phyloP scores from a whole-genome alignment of 2,888 invertebrate species.

The Nipponacmea schrenckii region DNA sequence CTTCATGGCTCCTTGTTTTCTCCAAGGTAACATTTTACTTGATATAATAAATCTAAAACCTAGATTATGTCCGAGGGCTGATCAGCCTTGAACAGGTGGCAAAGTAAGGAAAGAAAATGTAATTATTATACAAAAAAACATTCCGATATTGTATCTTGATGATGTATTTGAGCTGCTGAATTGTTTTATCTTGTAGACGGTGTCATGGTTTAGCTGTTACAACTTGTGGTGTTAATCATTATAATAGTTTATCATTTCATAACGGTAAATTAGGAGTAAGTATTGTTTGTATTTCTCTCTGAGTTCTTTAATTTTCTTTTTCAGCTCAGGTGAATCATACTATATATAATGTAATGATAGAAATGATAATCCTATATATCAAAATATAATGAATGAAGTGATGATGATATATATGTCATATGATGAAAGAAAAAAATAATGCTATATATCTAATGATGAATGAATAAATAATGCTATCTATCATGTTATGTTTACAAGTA shows the following conservation, averaged over 20 bases:
- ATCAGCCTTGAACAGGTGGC: too few species aligned
- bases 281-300: background rate
- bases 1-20: background rate
- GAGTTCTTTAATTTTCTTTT: background rate
- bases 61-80: too few species aligned
- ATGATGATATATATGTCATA: constrained; percentile 54
- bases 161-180: background rate
- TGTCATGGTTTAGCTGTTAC: constrained; percentile 60
- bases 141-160: too few species aligned
- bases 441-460: constrained; percentile 65
- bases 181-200: constrained; percentile 43
- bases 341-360: too few species aligned
- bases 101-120: too few species aligned
- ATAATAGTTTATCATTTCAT: constrained; percentile 64
- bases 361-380: constrained; percentile 60
- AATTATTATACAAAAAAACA: too few species aligned
- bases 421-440: constrained; percentile 37
- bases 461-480: constrained; percentile 56
- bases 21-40: constrained; percentile 10
- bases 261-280: constrained; percentile 37
- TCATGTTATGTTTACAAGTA: constrained; percentile 31
- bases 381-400: constrained; percentile 62
- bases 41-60: too few species aligned
- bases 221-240: constrained; percentile 62
- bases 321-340: constrained; percentile 39